Base-by-base conservation (phyloP, 2,888 invertebrate species). In the Seira ritae region DNA sequence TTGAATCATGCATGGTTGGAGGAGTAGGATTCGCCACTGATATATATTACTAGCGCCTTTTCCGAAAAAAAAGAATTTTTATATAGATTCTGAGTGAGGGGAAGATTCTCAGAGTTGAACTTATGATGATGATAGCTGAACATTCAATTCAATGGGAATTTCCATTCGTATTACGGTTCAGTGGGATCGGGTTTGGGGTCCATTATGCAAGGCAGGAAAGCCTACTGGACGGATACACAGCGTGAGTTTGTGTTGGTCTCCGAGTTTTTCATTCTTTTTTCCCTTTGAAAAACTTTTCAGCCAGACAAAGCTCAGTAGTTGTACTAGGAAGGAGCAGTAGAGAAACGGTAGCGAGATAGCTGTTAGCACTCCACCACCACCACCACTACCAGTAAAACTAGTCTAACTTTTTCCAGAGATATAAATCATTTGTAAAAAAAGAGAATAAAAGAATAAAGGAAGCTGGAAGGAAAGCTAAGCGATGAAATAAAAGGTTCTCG, bases 371-470 rank as follows among this genome's bases (percentile, higher is more conserved):
- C 50, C 17, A 50, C 50, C 15, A 50, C 12, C n/a, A 42, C 42
- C 65, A 20, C 4, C 4, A 72, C 72, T 42, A 42, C 65, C 17
- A 70, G 69, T 3, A 50, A 50, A 50, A 50, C 50, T 50, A 50
- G 50, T 67, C 37, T 20, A 79, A 71, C 67, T 55, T 50, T 50
- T 50, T 50, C 50, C 42, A 55, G 67, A 68, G 73, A 80, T 67
- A 78, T 78, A 80, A 80, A 80, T 80, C 80, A 80, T 80, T 80
- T 73, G 72, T 50, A 73, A 50, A 31, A 71, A 50, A 50, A 50
- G 50, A 50, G 68, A 68, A 31, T 24, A n/a, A 69, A 20, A 19
- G 22, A 37, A 50, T 31, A 65, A 73, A 73, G 23, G 15, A 22
- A 72, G 72, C 50, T 65, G 50, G 50, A 50, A 50, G 50, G 50